Percentiles rank a stretch among this genome's conserved stretches.
Evolutionary conservation across 2,113 vertebrate genomes (phyloP).

Genomic region (human): GRCh38 chr15:51490501-51491000

Average conservation of each 20-base stretch:
- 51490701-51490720: neutral
- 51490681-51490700: constrained; percentile 4
- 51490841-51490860: neutral
- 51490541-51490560: neutral
- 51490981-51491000: constrained; percentile 33
- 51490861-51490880: neutral
- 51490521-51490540: neutral
- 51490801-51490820: neutral
- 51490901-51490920: neutral
- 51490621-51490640: neutral
- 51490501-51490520: neutral
- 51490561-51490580: neutral
- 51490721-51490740: neutral
- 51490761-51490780: neutral
- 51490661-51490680: neutral
- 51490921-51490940: constrained; percentile 7
- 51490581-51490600: neutral
- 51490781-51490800: neutral
- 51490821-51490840: constrained; percentile 23
- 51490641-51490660: neutral
- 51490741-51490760: neutral
- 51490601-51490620: neutral
- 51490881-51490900: constrained; percentile 5
- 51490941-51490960: constrained; percentile 20
- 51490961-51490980: constrained; percentile 20